These are phyloP conservation scores for Ethmia dodecea DNA, from an alignment of 2,888 invertebrate genomes.

Conservation along the genomic window DNA sequence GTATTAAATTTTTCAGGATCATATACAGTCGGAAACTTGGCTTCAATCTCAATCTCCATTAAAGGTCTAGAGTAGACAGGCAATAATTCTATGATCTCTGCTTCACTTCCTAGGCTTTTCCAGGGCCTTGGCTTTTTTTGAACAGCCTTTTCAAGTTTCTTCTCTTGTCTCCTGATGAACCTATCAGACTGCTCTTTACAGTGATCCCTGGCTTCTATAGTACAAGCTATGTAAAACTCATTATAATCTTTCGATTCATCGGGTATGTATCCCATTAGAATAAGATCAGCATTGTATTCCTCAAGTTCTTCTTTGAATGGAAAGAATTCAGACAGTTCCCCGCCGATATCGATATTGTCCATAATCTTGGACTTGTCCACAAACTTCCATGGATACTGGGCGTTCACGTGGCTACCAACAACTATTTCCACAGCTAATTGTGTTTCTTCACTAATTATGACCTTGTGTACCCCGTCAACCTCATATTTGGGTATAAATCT, in stretches of 20 bases:
- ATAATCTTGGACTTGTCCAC: constrained; percentile 79
- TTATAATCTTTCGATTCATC: constrained; percentile 79
- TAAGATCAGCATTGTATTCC: constrained; percentile 51
- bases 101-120: constrained; percentile 81
- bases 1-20: constrained; percentile 66
- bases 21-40: constrained; percentile 75
- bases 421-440: constrained; percentile 80
- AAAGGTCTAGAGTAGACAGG: constrained; percentile 75
- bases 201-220: constrained; percentile 72
- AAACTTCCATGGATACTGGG: constrained; percentile 85
- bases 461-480: constrained; percentile 74
- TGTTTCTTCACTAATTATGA: constrained; percentile 74
- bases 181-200: constrained; percentile 67
- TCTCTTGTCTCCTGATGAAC: constrained; percentile 76
- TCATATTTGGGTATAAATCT: constrained; percentile 69
- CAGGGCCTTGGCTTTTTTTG: constrained; percentile 77
- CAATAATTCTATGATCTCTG: constrained; percentile 76
- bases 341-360: constrained; percentile 78
- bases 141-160: constrained; percentile 75
- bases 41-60: constrained; percentile 82
- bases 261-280: constrained; percentile 82
- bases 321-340: constrained; percentile 66
- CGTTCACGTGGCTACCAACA: constrained; percentile 82
- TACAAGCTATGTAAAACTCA: constrained; percentile 83
- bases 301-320: constrained; percentile 52